Evolutionary conservation across 2,888 invertebrate species (phyloP), one percentile per base, ranked within the genome.

Genomic region (Protodeltote pygarga): DNA sequence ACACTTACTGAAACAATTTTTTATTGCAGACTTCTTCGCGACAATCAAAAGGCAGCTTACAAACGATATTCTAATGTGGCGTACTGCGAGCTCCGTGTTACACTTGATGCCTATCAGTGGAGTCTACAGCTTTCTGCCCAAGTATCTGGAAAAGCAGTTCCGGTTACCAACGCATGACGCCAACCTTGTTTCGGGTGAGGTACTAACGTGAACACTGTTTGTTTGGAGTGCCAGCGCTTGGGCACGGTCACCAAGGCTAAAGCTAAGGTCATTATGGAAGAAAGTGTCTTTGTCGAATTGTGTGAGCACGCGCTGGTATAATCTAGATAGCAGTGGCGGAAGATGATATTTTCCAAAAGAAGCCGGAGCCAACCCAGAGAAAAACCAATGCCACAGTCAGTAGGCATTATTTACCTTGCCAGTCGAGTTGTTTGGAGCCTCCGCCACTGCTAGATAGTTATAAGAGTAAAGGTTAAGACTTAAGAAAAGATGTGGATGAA

Each of bases 91-190:
- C 71, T 97, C 97, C 48, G 98, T 98, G 8, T 93, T 98, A 27
- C 98, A 98, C 82, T 94, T 98, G 77, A 93, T 98, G 81, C 98
- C 98, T 40, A 97, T 98, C 75, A 97, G 97, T 63, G 98, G 98
- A 2, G 93, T 98, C 16, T 98, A 98, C 90, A 97, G 97, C 57
- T 98, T 98, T 88, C 93, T 98, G 77, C 98, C 98, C 52, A 98
- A 98, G 86, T 98, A 98, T 87, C 92, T 98, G 70, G 98, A 98
- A 93, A 96, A 97, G 60, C 97, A 98, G 93, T 98, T 98, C 92
- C 94, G 97, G 44, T 89, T 98, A 81, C 95, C 97, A 5, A 97
- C 98, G 37, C 96, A 97, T 75, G 95, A 96, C 75, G 98, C 98
- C 58, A 97, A 97, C 86, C 95, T 98, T 94, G 96, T 98, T 78